These are phyloP conservation scores for Pachycephala philippinensis DNA, from an alignment of 2,113 vertebrate genomes.

Conservation along the genomic window DNA sequence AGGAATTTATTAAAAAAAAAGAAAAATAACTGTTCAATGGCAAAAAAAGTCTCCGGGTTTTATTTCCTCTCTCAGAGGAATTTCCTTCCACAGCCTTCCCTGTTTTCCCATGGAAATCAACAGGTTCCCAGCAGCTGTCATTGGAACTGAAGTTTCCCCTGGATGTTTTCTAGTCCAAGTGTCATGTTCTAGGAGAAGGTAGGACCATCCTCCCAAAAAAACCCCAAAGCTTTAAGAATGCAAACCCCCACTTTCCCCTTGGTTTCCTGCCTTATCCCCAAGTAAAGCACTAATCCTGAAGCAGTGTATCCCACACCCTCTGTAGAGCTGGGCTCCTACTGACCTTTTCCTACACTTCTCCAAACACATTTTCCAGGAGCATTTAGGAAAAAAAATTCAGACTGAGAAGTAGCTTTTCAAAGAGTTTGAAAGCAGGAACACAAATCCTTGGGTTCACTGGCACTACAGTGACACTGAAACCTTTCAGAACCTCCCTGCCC, in stretches of 20 bases:
- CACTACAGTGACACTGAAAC: not conserved
- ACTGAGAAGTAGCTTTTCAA: not conserved
- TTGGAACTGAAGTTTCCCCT: not conserved
- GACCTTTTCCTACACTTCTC: not conserved
- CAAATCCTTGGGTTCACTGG: not conserved
- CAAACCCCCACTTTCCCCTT: not conserved
- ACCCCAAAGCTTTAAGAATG: not conserved
- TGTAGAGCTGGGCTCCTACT: not conserved
- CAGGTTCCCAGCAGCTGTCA: not conserved
- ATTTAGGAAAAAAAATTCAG: not conserved
- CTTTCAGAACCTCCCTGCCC: not conserved
- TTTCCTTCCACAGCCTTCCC: not conserved
- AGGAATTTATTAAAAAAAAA: conserved; percentile 77
- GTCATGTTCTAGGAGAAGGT: not conserved
- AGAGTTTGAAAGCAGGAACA: not conserved
- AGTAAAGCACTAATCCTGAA: fast-evolving
- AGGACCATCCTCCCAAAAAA: not conserved
- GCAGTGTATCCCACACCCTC: not conserved
- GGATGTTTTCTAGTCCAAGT: not conserved
- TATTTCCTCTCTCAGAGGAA: not conserved
- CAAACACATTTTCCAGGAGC: not conserved
- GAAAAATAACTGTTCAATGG: conserved; percentile 61
- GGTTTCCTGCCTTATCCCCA: not conserved
- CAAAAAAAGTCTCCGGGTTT: not conserved
- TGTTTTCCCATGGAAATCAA: not conserved